These are phyloP conservation scores for Whitmania pigra DNA, from an alignment of 1,140 invertebrate genomes.

Conservation along the genomic window DNA sequence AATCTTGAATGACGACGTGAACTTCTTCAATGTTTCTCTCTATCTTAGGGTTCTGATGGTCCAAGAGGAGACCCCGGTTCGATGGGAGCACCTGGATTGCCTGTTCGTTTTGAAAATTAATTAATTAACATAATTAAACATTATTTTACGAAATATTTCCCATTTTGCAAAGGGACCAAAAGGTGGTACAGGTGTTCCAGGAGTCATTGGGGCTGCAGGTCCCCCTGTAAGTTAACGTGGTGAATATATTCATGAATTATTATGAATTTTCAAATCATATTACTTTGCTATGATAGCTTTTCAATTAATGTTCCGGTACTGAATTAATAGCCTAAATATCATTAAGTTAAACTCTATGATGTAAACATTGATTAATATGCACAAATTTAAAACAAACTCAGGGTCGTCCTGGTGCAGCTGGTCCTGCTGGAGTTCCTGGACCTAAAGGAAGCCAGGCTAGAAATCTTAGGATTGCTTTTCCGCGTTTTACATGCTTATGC, in stretches of 20 bases:
- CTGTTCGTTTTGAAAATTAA: constrained; percentile 2
- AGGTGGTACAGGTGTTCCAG: constrained; percentile 16
- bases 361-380: no score
- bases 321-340: neutral
- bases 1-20: constrained; percentile 11
- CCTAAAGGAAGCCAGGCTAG: constrained; percentile 53
- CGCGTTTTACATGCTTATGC: neutral
- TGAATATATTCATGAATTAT: no score
- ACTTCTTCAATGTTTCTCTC: constrained; percentile 13
- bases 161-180: neutral
- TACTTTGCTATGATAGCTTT: neutral
- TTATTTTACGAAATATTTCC: neutral
- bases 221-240: constrained; percentile 10
- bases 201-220: constrained; percentile 15
- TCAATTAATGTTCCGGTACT: neutral
- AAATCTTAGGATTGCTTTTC: neutral
- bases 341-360: no score
- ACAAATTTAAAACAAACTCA: constrained; percentile 29
- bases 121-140: neutral
- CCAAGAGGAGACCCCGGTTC: constrained; percentile 11
- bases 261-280: no score
- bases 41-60: constrained; percentile 13
- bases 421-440: constrained; percentile 57
- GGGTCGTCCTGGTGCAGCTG: constrained; percentile 59
- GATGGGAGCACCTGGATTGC: constrained; percentile 5